phyloP scores from a whole-genome alignment of 2,888 invertebrate species.

The Zootermopsis nevadensis region DNA sequence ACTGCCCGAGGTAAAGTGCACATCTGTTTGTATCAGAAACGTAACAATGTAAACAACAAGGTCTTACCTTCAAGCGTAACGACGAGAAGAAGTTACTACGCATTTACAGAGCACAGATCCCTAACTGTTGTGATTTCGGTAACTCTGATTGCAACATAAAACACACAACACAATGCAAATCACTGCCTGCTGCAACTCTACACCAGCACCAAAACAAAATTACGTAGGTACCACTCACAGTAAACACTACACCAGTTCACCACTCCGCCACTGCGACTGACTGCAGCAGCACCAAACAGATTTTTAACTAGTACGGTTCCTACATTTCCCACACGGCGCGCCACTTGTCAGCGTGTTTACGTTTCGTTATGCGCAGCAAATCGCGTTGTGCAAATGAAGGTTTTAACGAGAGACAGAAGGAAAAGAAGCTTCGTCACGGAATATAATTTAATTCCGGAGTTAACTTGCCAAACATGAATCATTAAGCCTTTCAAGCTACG shows the following conservation, averaged over 20 bases:
- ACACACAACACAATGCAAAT: neutral
- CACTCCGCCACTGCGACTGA: conserved; percentile 5
- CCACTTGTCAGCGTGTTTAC: neutral
- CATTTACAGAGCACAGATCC: neutral
- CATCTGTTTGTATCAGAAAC: neutral
- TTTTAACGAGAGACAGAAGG: neutral
- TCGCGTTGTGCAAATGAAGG: neutral
- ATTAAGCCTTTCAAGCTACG: neutral
- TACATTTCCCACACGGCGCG: neutral
- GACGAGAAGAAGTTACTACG: neutral
- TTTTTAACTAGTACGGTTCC: neutral
- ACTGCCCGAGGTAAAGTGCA: too few species aligned
- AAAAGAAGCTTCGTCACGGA: conserved; percentile 10
- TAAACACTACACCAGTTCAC: conserved; percentile 4
- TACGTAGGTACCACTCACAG: neutral
- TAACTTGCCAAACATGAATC: neutral
- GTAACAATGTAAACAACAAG: conserved; percentile 4
- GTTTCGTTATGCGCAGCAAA: neutral
- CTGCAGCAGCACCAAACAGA: conserved; percentile 6
- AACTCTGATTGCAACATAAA: neutral
- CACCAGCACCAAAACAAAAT: conserved; percentile 25
- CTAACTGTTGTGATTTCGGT: neutral
- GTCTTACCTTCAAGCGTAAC: conserved; percentile 6
- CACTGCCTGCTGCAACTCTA: conserved; percentile 7
- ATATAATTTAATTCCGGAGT: neutral